These are phyloP conservation scores for Gobio occitaniae DNA, from an alignment of 2,797 vertebrate species.

Conservation along the genomic window DNA sequence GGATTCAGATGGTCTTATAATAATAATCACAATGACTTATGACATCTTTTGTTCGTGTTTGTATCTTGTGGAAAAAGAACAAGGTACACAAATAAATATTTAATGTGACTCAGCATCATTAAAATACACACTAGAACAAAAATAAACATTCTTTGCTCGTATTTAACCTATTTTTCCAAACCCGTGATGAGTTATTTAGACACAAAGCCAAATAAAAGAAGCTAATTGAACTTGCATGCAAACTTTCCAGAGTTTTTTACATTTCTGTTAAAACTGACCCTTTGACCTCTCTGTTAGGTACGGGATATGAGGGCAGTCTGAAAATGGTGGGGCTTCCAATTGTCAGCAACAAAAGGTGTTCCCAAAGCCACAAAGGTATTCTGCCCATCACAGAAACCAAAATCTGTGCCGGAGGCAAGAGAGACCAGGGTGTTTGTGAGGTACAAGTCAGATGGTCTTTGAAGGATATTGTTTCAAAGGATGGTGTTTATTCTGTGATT, in stretches of 20 bases:
- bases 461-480: neutral
- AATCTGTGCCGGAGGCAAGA: slow-evolving; percentile 91
- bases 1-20: neutral
- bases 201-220: neutral
- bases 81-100: slow-evolving; percentile 4
- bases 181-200: neutral
- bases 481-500: neutral
- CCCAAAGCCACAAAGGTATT: slow-evolving; percentile 87
- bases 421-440: slow-evolving; percentile 92
- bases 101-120: neutral
- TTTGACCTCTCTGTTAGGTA: slow-evolving; percentile 72
- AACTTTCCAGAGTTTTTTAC: neutral
- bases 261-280: neutral
- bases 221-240: neutral
- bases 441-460: slow-evolving; percentile 69
- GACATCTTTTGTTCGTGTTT: neutral
- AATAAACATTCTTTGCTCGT: neutral
- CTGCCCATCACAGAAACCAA: slow-evolving; percentile 87
- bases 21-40: slow-evolving; percentile 6
- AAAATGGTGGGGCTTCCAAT: slow-evolving; percentile 88
- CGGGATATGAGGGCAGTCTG: slow-evolving; percentile 84
- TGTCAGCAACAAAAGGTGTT: slow-evolving; percentile 89
- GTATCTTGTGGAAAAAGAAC: neutral
- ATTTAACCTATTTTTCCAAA: neutral
- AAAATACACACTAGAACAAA: neutral